Evolutionary conservation across 2,797 vertebrate species (phyloP).

Genomic region (Thaleichthys pacificus): DNA sequence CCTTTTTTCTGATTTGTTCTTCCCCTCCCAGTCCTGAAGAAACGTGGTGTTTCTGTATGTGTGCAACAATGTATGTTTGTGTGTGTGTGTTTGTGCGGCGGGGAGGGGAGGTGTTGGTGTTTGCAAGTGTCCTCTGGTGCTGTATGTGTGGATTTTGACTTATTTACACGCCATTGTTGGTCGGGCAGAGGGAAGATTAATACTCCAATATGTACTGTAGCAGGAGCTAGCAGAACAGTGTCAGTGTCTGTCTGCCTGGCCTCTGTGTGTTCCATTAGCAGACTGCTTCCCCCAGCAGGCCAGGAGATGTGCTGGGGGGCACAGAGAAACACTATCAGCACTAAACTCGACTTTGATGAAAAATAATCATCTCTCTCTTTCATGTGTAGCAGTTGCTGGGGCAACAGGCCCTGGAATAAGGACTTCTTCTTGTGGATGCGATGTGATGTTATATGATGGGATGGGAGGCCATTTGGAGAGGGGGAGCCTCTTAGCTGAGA

Average conservation of each 20-base stretch:
- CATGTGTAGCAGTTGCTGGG: conserved; percentile 19
- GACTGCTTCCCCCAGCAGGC: background rate
- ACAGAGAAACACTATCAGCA: conserved; percentile 6
- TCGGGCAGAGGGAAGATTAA: background rate
- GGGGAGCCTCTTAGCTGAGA: no score
- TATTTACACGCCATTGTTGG: background rate
- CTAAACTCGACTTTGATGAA: conserved; percentile 24
- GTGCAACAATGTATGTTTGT: background rate
- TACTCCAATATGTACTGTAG: background rate
- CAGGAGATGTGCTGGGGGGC: conserved; percentile 2
- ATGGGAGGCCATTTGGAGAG: no score
- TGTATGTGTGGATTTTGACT: background rate
- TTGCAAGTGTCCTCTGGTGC: background rate
- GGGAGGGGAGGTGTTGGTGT: background rate
- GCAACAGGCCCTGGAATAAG: conserved; percentile 7
- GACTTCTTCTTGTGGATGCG: background rate
- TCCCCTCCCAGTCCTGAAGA: no score
- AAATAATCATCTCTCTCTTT: conserved; percentile 24
- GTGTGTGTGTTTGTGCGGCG: background rate
- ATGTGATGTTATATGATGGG: background rate
- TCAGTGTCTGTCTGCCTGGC: no score
- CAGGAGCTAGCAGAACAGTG: background rate
- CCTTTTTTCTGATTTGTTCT: no score
- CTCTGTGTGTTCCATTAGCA: background rate
- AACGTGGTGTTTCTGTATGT: no score